These are phyloP conservation scores for Megalops cyprinoides DNA, from an alignment of 2,797 vertebrate species.

Conservation along the genomic window DNA sequence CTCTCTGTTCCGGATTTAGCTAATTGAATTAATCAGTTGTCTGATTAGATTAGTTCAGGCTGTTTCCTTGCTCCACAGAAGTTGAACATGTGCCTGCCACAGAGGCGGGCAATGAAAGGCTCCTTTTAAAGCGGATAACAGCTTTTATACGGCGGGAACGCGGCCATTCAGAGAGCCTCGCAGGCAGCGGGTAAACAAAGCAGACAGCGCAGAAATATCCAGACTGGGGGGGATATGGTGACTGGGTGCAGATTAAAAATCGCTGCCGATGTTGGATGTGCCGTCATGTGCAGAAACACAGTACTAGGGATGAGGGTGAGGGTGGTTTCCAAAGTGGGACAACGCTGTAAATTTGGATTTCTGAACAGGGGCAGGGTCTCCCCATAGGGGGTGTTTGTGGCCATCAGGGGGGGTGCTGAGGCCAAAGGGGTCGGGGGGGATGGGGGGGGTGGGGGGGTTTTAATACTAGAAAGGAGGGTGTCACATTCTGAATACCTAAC, in stretches of 20 bases:
- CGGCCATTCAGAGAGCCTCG: not conserved
- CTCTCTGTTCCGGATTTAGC: not conserved
- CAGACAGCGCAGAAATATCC: not conserved
- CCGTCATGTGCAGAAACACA: not conserved
- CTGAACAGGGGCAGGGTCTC: too few species aligned
- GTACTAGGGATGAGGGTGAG: not conserved
- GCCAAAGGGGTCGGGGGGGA: too few species aligned
- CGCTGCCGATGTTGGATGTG: not conserved
- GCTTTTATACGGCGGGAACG: not conserved
- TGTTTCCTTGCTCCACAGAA: not conserved
- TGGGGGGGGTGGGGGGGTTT: too few species aligned
- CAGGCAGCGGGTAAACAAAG: not conserved
- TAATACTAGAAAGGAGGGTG: too few species aligned
- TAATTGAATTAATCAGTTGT: slow-evolving; percentile 12
- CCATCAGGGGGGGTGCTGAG: too few species aligned
- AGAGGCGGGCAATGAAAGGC: not conserved
- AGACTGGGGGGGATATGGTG: not conserved
- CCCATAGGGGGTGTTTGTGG: too few species aligned
- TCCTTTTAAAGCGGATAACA: not conserved
- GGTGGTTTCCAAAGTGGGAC: not conserved
- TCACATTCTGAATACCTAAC: too few species aligned
- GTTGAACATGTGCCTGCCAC: not conserved
- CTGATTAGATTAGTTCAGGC: slow-evolving; percentile 8
- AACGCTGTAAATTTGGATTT: not conserved
- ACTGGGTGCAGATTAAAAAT: not conserved